Evolutionary conservation across 2,113 vertebrate genomes (phyloP), one percentile per base, ranked within the genome.

Genomic region (Ceuthmochares aereus): DNA sequence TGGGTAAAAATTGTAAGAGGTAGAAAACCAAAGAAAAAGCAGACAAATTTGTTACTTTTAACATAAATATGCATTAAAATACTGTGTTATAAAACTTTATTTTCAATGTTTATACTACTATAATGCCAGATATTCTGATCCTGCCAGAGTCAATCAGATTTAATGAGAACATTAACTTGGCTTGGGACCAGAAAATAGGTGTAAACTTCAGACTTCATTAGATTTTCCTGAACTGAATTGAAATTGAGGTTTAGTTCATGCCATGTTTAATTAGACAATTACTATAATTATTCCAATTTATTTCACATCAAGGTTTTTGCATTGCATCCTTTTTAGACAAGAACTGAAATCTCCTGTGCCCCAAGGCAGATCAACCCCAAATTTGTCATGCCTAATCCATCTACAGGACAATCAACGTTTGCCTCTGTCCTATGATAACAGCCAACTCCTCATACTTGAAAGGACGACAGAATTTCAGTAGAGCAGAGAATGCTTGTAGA

Each of bases 141-240:
- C 74, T 91, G 82, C 8, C 74, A 87, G 45, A 91, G 18, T 49
- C 78, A 94, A 93, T 91, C 77, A 82, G 25, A 79, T 89, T 68
- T 93, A 62, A 89, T 66, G 36, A 89, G 47, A 76, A 79, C 4
- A 49, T 77, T 74, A 72, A 43, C 47, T 79, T 84, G 77, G 19
- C 63, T 59, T 91, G 63, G 22, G 76, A 74, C 74, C 87, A 91
- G 42, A 22, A 89, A 91, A 83, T 89, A 94, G 93, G 78, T 97
- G 67, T 76, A 89, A 95, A 82, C 43, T 94, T 92, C 84, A 91
- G 63, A 69, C 2, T 30, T 89, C 55, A 43, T 95, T 93, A 94
- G 20, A 85, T 83, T 93, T 95, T 73, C 26, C 40, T 69, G 55
- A 95, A 89, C 29, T 85, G 18, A 59, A 79, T 37, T 82, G 87